Evolutionary conservation across 2,888 invertebrate species (phyloP), one percentile per base, ranked within the genome.

Genomic region (Lycaena phlaeas): DNA sequence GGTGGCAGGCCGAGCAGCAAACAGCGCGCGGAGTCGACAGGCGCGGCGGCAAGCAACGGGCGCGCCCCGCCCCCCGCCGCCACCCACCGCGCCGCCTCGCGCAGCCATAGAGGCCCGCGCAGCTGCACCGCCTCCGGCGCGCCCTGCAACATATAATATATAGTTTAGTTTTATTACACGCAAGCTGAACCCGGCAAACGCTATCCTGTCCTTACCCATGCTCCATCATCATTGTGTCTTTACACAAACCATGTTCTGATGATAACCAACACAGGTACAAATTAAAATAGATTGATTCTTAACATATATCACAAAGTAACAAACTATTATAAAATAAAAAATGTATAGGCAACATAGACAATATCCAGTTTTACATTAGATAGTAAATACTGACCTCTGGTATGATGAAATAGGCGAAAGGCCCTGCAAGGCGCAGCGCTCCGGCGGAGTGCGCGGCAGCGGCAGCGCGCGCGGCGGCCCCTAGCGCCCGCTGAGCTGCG

Each of bases 351-450:
- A n/a, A n/a, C n/a, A n/a, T n/a, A n/a, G n/a, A n/a, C n/a, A n/a
- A n/a, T n/a, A n/a, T n/a, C n/a, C n/a, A n/a, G n/a, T n/a, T n/a
- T n/a, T n/a, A n/a, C n/a, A n/a, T n/a, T n/a, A n/a, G n/a, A n/a
- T n/a, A n/a, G n/a, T n/a, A n/a, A n/a, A n/a, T 0, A 18, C 28
- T 12, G 55, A 94, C 94, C 82, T 96, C 95, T 50, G 91, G 91
- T 38, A 97, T 86, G 27, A 93, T 89, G 50, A 93, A 91, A 68
- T 96, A 96, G 30, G 94, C 88, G 70, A 96, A 97, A 1, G 96
- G 93, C 0, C 97, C 97, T 0, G 95, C 92, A 14, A 92, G 91
- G 43, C 90, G 89, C n/a, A 97, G 88, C 57, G 90, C 89, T 50
- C 91, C 89, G 64, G 92, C 90, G 55, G 94, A 92, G 17, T 97